Conservation (phyloP, 1,140 invertebrate species). For the Alviniconcha marisindica region DNA sequence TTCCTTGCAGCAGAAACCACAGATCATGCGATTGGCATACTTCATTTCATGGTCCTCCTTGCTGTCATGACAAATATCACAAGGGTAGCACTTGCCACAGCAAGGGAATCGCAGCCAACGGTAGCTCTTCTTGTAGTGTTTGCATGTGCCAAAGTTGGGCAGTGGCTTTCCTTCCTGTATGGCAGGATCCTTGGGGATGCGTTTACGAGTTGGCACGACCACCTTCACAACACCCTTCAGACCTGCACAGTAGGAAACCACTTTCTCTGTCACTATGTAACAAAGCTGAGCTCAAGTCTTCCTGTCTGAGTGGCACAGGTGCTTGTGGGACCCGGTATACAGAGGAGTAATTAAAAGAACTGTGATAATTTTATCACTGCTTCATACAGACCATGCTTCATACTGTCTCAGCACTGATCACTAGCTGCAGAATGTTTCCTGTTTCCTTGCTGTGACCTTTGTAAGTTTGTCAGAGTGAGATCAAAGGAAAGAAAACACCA, state of each 20-base stretch:
- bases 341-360: no score
- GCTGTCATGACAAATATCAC: conserved; percentile 76
- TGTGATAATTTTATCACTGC: no score
- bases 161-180: conserved; percentile 74
- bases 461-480: no score
- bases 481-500: no score
- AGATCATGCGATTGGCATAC: conserved; percentile 75
- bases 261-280: no score
- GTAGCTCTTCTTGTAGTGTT: conserved; percentile 77
- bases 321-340: no score
- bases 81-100: conserved; percentile 76
- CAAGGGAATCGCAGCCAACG: conserved; percentile 77
- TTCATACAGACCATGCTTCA: no score
- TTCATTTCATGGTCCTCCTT: conserved; percentile 76
- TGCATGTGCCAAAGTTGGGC: conserved; percentile 74
- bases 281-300: no score
- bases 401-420: no score
- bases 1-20: conserved; percentile 77
- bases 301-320: no score
- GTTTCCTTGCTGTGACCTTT: no score
- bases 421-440: no score
- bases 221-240: conserved; percentile 46
- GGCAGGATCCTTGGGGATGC: conserved; percentile 63
- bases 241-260: conserved; percentile 34
- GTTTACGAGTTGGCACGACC: conserved; percentile 37